Base-by-base conservation (phyloP, 2,113 vertebrate genomes). In the Cercopithecus mona region DNA sequence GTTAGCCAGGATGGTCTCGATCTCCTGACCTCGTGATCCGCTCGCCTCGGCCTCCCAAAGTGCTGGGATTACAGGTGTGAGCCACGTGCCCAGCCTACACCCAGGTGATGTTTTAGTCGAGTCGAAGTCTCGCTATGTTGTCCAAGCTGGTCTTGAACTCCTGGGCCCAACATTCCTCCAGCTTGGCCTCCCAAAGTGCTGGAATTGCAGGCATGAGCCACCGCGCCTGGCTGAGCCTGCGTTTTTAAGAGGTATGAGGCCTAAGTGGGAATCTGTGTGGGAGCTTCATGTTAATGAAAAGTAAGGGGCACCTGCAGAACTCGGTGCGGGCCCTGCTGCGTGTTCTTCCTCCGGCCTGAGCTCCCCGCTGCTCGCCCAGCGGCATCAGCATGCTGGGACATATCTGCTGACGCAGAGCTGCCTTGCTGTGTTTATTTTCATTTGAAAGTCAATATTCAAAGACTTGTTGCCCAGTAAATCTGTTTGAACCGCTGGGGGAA, bases 401-500 rank as follows among this genome's bases (percentile, higher is more conserved):
- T 64, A 83, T 79, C 75, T 40, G 80, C 73, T 98, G 97, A 87
- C 92, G 96, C 27, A 48, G 88, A 96, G 55, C 22, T 9, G n/a
- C 85, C 35, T 83, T 17, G n/a, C 57, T 90, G 57, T 93, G 88
- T 95, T 97, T 95, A 93, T 97, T 97, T 96, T 97, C 64, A 95
- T 96, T 96, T 94, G 97, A 90, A 98, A 97, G 92, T 95, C 85
- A 73, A 45, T 97, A 97, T 82, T 97, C 97, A 96, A 61, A 97
- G 97, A 50, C 94, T 70, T 93, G 18, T 43, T 40, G 59, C 84
- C 93, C 38, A 68, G 61, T 23, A 1, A 72, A 70, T 94, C 66
- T 97, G 66, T 98, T 95, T 98, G 91, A 98, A 91, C 75, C 6
- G 11, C 72, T 85, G 72, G 43, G 55, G 0, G 22, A 61, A 96